These are phyloP conservation scores for Phataginus tetradactyla DNA, from an alignment of 2,797 vertebrate species.

Conservation along the genomic window DNA sequence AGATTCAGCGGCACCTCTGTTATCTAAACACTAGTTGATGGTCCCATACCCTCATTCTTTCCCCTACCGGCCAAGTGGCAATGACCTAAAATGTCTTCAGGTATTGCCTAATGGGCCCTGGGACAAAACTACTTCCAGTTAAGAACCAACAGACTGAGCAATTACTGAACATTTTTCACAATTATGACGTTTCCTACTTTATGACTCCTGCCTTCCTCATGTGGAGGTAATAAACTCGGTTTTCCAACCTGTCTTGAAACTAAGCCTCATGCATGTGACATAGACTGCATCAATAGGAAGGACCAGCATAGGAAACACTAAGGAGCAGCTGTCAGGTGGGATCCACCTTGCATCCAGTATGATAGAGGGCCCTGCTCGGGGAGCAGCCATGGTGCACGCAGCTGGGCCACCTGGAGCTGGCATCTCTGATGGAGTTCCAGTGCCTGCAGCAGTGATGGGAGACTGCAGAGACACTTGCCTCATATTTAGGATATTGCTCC, in stretches of 20 bases:
- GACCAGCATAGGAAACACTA: rapidly evolving
- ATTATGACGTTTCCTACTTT: background rate
- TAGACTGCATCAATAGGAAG: background rate
- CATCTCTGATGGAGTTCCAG: rapidly evolving
- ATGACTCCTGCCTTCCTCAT: background rate
- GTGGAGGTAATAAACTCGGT: background rate
- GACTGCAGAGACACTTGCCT: rapidly evolving
- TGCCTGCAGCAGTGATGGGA: rapidly evolving
- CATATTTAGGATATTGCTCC: rapidly evolving
- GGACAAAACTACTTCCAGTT: background rate
- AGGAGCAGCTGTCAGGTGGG: background rate
- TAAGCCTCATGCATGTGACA: no score
- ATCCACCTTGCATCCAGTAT: background rate
- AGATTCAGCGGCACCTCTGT: background rate
- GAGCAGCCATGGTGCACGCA: rapidly evolving
- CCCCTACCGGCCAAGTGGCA: no score
- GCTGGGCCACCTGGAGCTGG: background rate
- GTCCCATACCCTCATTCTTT: rapidly evolving
- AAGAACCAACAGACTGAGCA: background rate
- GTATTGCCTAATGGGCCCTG: background rate
- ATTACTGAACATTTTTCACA: background rate
- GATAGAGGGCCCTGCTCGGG: background rate
- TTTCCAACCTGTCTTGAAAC: background rate
- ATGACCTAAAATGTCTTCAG: background rate
- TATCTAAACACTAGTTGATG: rapidly evolving